Evolutionary conservation across 2,797 vertebrate genomes (phyloP), one percentile per base, ranked within the genome.

Genomic region (Hozukius guyotensis): DNA sequence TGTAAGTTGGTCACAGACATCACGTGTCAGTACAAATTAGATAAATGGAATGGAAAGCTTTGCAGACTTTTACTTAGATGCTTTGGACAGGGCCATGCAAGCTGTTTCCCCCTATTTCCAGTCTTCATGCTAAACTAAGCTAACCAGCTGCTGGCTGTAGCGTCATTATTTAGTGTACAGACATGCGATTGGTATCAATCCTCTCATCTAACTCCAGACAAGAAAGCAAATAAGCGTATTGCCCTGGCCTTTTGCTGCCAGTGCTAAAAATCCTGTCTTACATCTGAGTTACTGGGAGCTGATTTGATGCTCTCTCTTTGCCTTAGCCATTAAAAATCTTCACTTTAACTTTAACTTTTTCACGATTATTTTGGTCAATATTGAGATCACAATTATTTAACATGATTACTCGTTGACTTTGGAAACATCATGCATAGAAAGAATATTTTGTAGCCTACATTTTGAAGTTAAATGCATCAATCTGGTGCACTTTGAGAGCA

Each of bases 1-100:
- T 61, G 3, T 31, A 8, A 14, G 27, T 49, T 72, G 72, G 59
- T 72, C 69, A 53, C 64, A 71, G 38, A 75, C 53, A 62, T 80
- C 68, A 70, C 62, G 20, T 71, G 57, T 63, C 65, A 31, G 14
- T 34, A 55, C 5, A 38, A 38, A 24, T 8, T 1, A 6, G 60
- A 69, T 31, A 18, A 20, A 27, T 18, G 14, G 1, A 62, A 49
- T 12, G 6, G 4, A 52, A 16, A 52, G 32, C 8, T 25, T 25
- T 77, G 46, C 34, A 42, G 22, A 62, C 25, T 66, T 65, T 38
- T 10, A 32, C 25, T 31, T 29, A 18, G 62, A 42, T 25, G 5
- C 22, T 65, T 42, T 42, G 36, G 36, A 46, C 2, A 64, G 13
- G 13, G 14, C 13, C 34, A 46, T 1, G 13, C 34, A 25, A 42